Conservation (phyloP, 2,888 invertebrate species). For the Athalia circularis region DNA sequence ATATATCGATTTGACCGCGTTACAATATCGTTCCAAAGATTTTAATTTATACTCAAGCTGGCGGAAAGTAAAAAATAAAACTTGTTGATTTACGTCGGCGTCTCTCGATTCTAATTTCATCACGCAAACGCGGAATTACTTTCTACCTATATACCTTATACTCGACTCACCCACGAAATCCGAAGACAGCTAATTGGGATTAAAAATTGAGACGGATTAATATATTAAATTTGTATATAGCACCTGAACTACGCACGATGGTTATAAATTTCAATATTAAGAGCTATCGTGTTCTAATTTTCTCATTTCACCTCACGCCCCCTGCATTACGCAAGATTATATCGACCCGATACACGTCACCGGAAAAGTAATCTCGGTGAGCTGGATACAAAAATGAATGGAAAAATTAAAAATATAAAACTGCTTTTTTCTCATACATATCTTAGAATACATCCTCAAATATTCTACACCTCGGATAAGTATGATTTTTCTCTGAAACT, state of each 20-base stretch:
- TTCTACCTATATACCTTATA: neutral
- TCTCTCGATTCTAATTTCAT: constrained; percentile 2
- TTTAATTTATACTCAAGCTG: neutral
- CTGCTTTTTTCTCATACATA: no score
- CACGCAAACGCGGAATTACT: constrained; percentile 28
- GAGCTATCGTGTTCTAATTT: constrained; percentile 1
- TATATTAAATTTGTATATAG: neutral
- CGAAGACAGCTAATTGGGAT: constrained; percentile 34
- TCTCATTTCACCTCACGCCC: neutral
- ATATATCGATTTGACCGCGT: neutral
- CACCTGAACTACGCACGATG: neutral
- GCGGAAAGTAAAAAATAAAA: neutral
- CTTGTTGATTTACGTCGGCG: constrained; percentile 26
- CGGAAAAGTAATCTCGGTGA: neutral
- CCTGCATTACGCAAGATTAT: neutral
- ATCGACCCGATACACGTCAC: constrained; percentile 26
- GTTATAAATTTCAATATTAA: constrained; percentile 29
- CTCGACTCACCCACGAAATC: no score
- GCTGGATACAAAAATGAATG: no score
- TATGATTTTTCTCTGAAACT: no score
- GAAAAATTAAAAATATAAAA: no score
- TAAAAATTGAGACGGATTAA: constrained; percentile 33
- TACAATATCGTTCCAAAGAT: constrained; percentile 17
- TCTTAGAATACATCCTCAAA: no score
- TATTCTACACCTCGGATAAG: no score